phyloP scores from a whole-genome alignment of 1,140 invertebrate genomes.

The Fopius arisanus region DNA sequence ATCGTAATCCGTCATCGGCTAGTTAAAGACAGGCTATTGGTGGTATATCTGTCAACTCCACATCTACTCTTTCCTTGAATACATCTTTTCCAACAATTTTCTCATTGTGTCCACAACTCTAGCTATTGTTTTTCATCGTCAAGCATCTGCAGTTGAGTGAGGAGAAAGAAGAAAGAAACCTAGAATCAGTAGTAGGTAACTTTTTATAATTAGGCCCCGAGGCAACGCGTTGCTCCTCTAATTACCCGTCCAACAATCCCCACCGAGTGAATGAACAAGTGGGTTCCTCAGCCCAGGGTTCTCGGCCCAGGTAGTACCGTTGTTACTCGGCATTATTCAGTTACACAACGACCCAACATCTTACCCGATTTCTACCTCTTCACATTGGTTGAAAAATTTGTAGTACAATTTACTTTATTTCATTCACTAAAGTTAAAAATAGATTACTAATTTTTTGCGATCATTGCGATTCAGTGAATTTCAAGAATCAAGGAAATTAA shows the following conservation, averaged over 20 bases:
- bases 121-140: not conserved
- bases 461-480: no score
- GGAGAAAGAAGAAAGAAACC: slow-evolving; percentile 19
- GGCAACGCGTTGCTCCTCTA: slow-evolving; percentile 60
- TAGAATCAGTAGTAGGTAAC: slow-evolving; percentile 28
- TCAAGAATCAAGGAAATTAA: no score
- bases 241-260: slow-evolving; percentile 60
- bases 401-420: no score
- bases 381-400: no score
- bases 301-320: slow-evolving; percentile 18
- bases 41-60: not conserved
- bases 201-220: slow-evolving; percentile 62
- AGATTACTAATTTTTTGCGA: no score
- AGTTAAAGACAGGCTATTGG: not conserved
- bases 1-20: slow-evolving; percentile 1
- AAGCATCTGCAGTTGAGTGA: not conserved
- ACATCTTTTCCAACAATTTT: not conserved
- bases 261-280: slow-evolving; percentile 54
- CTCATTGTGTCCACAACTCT: not conserved
- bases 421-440: no score
- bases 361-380: not conserved
- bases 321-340: slow-evolving; percentile 33
- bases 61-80: not conserved
- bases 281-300: no score
- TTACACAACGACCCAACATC: slow-evolving; percentile 19